Percentiles rank a stretch among this genome's conserved stretches.
These are phyloP conservation scores for Acipenser ruthenus DNA, from an alignment of 2,797 vertebrate species.

Conservation along the genomic window DNA sequence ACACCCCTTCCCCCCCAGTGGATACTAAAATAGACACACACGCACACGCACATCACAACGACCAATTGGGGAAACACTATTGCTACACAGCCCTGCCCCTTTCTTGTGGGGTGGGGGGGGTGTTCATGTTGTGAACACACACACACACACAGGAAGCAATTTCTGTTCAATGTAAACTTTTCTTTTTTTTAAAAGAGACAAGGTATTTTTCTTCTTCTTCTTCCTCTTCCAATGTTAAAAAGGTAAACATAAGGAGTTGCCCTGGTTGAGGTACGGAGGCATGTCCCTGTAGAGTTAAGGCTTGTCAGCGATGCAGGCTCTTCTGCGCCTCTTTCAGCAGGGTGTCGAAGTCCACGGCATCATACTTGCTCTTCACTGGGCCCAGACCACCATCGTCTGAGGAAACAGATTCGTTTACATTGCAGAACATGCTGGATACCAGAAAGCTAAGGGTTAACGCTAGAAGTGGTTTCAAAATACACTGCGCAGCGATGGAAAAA, in stretches of 20 bases:
- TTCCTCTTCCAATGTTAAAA: constrained; percentile 79
- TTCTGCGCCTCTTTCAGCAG: constrained; percentile 96
- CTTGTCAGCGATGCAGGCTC: constrained; percentile 89
- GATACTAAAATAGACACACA: constrained; percentile 49
- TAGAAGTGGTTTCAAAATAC: too few relatives aligned
- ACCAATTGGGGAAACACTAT: constrained; percentile 59
- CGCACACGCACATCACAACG: constrained; percentile 45
- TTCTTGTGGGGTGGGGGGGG: constrained; percentile 23
- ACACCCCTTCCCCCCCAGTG: constrained; percentile 38
- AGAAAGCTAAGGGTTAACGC: too few relatives aligned
- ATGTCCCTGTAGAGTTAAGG: constrained; percentile 68
- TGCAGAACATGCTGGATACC: too few relatives aligned
- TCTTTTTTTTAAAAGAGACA: constrained; percentile 45
- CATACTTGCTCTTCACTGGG: constrained; percentile 90
- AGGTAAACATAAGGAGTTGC: constrained; percentile 98
- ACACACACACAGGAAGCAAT: constrained; percentile 76
- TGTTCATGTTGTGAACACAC: constrained; percentile 41
- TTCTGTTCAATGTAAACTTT: constrained; percentile 78
- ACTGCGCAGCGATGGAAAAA: too few relatives aligned
- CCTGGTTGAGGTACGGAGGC: constrained; percentile 92
- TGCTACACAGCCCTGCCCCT: constrained; percentile 49
- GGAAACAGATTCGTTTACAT: constrained; percentile 10
- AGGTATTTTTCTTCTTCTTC: constrained; percentile 52
- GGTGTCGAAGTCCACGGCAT: constrained; percentile 97
- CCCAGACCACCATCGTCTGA: constrained; percentile 70